Base-by-base conservation (phyloP, 2,888 invertebrate species). In the Cataglyphis livida region DNA sequence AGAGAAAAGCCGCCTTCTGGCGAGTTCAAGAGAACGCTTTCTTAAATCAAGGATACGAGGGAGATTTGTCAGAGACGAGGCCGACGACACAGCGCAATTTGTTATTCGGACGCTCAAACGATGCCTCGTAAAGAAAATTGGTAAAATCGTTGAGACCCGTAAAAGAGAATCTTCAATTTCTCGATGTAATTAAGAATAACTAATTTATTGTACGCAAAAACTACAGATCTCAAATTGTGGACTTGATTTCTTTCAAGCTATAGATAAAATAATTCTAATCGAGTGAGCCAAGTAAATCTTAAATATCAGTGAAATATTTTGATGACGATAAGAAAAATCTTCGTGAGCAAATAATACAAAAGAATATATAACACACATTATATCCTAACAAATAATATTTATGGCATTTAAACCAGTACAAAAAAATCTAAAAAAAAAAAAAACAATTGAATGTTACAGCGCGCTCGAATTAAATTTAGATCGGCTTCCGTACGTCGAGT, bases 21-120 rank as follows among this genome's bases (percentile, higher is more conserved):
- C 57, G 35, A 68, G 70, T 66, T 83, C 64, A 59, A 65, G 68
- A 44, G 71, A 81, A 57, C 81, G 87, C 84, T 83, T 85, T 82
- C 85, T 88, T 87, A 88, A 89, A 89, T 89, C 86, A 84, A 82
- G 78, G 85, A 87, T 87, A 84, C 83, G 59, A 70, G 48, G 54
- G 51, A 85, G 85, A 89, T 89, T 89, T 89, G 89, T 88, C 89
- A 89, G 84, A 82, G 74, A 81, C 41, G 62, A 79, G 75, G 64
- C 70, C 81, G 61, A 81, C 82, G 68, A 81, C 74, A 83, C 73
- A 51, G 76, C 48, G 51, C 83, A 82, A 86, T 89, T 89, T 89
- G 78, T 89, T 81, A 18, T 48, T 61, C 25, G 59, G 48, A 59
- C 57, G 70, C 18, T 25, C n/a, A 25, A 12, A 57, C 5, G 48